Conservation (phyloP, 1,140 invertebrate genomes). For the Drosophila parvula region DNA sequence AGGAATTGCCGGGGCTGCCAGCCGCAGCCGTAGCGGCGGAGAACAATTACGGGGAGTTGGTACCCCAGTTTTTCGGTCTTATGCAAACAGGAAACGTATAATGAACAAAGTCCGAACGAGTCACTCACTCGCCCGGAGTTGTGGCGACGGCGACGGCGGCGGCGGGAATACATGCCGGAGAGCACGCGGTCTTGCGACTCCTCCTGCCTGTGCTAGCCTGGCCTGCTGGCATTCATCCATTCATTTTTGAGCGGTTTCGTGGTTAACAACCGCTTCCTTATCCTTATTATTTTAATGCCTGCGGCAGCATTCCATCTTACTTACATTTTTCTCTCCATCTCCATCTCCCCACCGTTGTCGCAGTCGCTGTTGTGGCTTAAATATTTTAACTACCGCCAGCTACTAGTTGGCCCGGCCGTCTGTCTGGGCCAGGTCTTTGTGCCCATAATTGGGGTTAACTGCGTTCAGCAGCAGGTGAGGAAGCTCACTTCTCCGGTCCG, state of each 20-base stretch:
- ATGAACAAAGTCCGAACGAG: constrained; percentile 70
- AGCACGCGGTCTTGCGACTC: constrained; percentile 27
- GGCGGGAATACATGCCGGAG: constrained; percentile 20
- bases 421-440: constrained; percentile 59
- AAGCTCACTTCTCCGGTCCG: constrained; percentile 38
- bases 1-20: constrained; percentile 31
- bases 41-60: constrained; percentile 70
- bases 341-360: constrained; percentile 10
- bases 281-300: constrained; percentile 83
- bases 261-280: constrained; percentile 82
- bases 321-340: constrained; percentile 63
- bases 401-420: constrained; percentile 45
- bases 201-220: background rate
- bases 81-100: constrained; percentile 82
- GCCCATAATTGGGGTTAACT: constrained; percentile 79
- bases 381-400: constrained; percentile 72
- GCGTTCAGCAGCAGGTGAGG: constrained; percentile 65
- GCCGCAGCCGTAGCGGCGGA: constrained; percentile 41
- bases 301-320: constrained; percentile 80
- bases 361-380: constrained; percentile 59
- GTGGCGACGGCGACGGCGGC: too few relatives aligned
- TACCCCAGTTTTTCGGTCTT: constrained; percentile 45
- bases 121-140: constrained; percentile 49
- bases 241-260: constrained; percentile 81
- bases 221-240: constrained; percentile 62